These are phyloP conservation scores for Nomada ruficornis DNA, from an alignment of 2,888 invertebrate species.

Conservation along the genomic window DNA sequence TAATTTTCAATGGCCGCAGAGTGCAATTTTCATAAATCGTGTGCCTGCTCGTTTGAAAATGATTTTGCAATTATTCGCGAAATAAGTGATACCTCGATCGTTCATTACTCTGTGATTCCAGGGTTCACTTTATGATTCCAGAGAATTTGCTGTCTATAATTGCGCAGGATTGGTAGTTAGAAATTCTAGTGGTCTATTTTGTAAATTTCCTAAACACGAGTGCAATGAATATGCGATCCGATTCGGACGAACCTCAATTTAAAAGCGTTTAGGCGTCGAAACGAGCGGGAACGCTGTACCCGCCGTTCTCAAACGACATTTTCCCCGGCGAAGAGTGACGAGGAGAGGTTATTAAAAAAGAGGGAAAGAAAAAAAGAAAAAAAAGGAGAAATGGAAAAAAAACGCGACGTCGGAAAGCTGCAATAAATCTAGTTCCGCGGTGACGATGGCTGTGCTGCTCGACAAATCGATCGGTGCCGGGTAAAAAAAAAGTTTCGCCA, in stretches of 20 bases:
- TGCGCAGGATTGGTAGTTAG: too few relatives aligned
- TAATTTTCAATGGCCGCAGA: too few relatives aligned
- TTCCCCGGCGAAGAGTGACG: background rate
- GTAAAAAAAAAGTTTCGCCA: constrained; percentile 35
- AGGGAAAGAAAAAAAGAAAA: background rate
- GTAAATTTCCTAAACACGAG: too few relatives aligned
- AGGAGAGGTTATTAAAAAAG: constrained; percentile 4
- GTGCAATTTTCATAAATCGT: too few relatives aligned
- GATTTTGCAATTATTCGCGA: too few relatives aligned
- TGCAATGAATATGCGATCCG: too few relatives aligned
- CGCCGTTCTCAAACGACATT: background rate
- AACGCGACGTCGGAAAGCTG: constrained; percentile 39
- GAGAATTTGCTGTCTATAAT: too few relatives aligned
- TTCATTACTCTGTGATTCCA: too few relatives aligned
- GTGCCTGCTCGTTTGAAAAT: too few relatives aligned
- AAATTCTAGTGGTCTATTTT: too few relatives aligned
- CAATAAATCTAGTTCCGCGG: constrained; percentile 57
- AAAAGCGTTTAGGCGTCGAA: background rate
- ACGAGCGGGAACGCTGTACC: background rate
- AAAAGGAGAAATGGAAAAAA: constrained; percentile 3
- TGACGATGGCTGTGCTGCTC: constrained; percentile 55
- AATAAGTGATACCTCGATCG: too few relatives aligned
- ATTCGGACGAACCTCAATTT: background rate
- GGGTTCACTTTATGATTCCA: too few relatives aligned
- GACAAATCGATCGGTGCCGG: constrained; percentile 55